Base-by-base conservation (phyloP, 2,888 invertebrate genomes). In the Catonia carolina region DNA sequence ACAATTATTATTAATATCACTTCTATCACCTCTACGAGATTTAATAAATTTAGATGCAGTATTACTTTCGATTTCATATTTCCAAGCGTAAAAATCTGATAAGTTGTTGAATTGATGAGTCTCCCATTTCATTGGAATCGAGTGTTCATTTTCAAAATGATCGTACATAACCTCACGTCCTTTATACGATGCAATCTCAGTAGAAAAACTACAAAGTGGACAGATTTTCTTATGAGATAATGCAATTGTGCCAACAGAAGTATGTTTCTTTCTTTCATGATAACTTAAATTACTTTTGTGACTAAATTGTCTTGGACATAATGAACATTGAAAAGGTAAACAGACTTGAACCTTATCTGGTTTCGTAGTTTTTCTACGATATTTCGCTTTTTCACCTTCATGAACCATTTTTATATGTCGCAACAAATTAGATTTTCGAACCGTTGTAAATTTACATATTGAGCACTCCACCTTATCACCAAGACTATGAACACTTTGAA, bases 251-350 rank as follows among this genome's bases (percentile, higher is more conserved):
- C 8, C 8, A 8, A 4, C 8, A 27, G 17, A 2, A 6, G n/a
- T 23, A 14, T 48, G 48, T 27, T 12, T 31, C 4, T 7, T 1
- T 14, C n/a, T 20, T 12, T 14, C 23, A 15, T 48, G 48, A 27
- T 4, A 4, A 27, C 5, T 27, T 27, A 27, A 27, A 27, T 4
- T 27, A 4, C 27, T 27, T 27, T 27, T 27, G 27, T 27, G 8
- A 27, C 5, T 27, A 27, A 6, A 27, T 6, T 8, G 4, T 6
- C 27, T 27, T 27, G 27, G 8, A 27, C 27, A 27, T 58, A 53
- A 48, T 6, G 56, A 59, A 58, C 33, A 54, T 51, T 50, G 49
- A 36, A 14, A 15, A 4, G 15, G 27, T 10, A 2, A 12, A 37
- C 35, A 33, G 35, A 33, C 10, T 45, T 20, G n/a, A 8, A 17